These are phyloP conservation scores for Glaucomys volans DNA, from an alignment of 2,113 vertebrate species.

Conservation along the genomic window DNA sequence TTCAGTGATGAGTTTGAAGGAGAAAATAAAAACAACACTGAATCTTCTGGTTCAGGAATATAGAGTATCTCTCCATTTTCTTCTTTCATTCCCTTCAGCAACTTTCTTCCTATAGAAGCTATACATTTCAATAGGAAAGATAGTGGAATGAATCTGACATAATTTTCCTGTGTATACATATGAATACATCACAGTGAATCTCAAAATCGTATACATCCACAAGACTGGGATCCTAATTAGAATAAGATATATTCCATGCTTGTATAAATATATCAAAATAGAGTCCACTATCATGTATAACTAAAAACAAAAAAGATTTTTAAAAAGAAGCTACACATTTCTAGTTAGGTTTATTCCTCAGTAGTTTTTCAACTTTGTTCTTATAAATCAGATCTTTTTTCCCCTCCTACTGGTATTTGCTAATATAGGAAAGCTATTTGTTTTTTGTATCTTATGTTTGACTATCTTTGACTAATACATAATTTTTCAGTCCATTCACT, in stretches of 20 bases:
- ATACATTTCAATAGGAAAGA: background rate
- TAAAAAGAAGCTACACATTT: background rate
- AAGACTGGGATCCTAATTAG: too few species aligned
- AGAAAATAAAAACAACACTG: conserved; percentile 8
- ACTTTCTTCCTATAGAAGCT: background rate
- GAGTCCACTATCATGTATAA: too few species aligned
- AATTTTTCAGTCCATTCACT: background rate
- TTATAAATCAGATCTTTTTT: background rate
- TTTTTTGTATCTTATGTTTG: background rate
- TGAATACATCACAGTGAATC: too few species aligned
- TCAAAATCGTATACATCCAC: too few species aligned
- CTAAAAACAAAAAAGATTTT: too few species aligned
- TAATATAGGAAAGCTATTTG: background rate
- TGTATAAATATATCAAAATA: too few species aligned
- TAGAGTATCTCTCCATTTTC: background rate
- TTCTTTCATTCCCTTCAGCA: background rate
- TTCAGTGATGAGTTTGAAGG: background rate
- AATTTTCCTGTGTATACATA: too few species aligned
- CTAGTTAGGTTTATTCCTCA: background rate
- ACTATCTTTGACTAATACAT: background rate
- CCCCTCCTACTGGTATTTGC: background rate
- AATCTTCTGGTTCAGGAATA: background rate
- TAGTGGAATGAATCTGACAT: too few species aligned
- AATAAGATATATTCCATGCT: too few species aligned
- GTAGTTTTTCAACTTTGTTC: conserved; percentile 19